Percentiles rank a stretch among this genome's conserved stretches.
phyloP scores from a whole-genome alignment of 2,113 vertebrate species.

The Mobula birostris region DNA sequence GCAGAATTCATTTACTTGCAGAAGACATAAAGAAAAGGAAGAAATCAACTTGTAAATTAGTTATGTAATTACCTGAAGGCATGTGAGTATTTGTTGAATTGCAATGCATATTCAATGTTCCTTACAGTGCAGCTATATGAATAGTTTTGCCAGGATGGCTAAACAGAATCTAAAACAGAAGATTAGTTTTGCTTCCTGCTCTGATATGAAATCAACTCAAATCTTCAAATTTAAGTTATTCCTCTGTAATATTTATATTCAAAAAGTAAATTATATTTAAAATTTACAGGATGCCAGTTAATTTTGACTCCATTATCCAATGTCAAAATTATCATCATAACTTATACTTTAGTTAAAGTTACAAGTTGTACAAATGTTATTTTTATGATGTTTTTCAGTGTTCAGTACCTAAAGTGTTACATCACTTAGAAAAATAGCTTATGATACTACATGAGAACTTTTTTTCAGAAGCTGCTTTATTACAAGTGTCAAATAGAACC shows the following conservation, averaged over 20 bases:
- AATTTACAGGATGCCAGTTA: background rate
- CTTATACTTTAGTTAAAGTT: background rate
- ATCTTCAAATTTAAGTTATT: background rate
- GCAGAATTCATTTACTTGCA: background rate
- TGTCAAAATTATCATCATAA: background rate
- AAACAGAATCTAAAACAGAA: background rate
- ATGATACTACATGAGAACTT: background rate
- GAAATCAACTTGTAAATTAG: background rate
- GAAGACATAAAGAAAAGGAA: background rate
- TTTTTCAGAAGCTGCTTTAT: constrained; percentile 12
- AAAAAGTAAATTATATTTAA: background rate
- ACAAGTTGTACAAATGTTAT: background rate
- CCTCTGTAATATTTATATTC: background rate
- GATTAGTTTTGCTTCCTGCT: background rate
- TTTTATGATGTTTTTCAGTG: background rate
- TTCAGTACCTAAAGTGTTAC: background rate
- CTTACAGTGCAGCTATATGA: background rate
- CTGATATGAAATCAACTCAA: background rate
- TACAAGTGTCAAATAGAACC: background rate
- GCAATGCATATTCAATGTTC: background rate
- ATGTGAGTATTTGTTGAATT: background rate
- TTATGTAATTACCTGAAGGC: background rate
- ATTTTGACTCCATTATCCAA: background rate
- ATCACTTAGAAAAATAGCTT: background rate
- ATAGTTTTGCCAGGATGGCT: background rate